Evolutionary conservation across 2,797 vertebrate genomes (phyloP).

Genomic region (Hylomyscus alleni): DNA sequence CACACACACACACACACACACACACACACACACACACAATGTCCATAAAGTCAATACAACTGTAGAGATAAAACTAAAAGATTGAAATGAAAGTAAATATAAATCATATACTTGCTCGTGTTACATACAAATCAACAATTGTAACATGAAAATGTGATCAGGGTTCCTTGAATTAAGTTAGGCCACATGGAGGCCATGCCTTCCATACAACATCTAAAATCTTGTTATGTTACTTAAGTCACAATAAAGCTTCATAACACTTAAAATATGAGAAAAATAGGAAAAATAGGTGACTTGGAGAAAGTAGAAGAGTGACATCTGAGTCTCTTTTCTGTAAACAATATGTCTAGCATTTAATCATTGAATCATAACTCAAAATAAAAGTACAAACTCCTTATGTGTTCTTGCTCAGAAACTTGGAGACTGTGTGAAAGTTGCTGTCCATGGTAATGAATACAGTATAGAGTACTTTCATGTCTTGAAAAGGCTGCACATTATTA

Average conservation of each 20-base stretch:
- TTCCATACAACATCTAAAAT: background rate
- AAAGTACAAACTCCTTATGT: background rate
- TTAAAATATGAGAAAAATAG: background rate
- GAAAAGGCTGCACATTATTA: background rate
- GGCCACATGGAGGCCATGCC: background rate
- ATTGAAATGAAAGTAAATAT: background rate
- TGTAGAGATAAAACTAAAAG: background rate
- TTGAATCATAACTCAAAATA: background rate
- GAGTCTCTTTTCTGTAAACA: background rate
- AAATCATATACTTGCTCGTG: background rate
- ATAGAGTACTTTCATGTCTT: background rate
- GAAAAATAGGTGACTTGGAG: background rate
- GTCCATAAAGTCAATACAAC: too few relatives aligned
- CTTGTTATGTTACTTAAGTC: fast-evolving
- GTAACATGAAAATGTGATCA: background rate
- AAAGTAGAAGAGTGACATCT: background rate
- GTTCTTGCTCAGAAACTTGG: background rate
- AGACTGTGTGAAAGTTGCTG: background rate
- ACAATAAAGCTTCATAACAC: fast-evolving
- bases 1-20: too few relatives aligned
- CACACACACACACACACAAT: too few relatives aligned
- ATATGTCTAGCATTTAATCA: background rate
- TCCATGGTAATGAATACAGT: background rate
- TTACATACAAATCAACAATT: background rate
- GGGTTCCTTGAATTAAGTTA: background rate